phyloP scores from a whole-genome alignment of 2,888 invertebrate species.

The Acrobasis consociella region DNA sequence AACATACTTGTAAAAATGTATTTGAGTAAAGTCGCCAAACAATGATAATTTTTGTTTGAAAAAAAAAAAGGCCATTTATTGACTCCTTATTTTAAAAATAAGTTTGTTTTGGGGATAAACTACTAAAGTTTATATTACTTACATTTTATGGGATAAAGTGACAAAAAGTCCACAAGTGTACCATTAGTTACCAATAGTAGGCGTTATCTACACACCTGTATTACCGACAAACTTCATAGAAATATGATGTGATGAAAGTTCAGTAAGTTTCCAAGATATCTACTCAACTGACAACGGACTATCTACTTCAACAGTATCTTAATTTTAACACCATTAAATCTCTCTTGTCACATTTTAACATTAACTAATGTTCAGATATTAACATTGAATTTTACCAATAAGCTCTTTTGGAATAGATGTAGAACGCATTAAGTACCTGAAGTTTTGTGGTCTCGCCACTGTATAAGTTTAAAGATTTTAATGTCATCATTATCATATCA shows the following conservation, averaged over 20 bases:
- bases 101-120: too few species aligned
- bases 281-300: conserved; percentile 17
- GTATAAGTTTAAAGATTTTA: background rate
- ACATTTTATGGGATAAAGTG: too few species aligned
- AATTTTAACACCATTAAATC: conserved; percentile 14
- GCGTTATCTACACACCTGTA: too few species aligned
- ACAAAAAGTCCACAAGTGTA: too few species aligned
- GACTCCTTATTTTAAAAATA: too few species aligned
- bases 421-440: background rate
- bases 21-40: too few species aligned
- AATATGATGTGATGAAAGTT: background rate
- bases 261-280: conserved; percentile 1
- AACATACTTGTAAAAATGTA: too few species aligned
- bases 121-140: too few species aligned
- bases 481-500: too few species aligned
- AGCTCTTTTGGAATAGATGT: conserved; percentile 16
- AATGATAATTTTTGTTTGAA: too few species aligned
- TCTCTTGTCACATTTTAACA: conserved; percentile 15
- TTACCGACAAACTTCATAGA: background rate
- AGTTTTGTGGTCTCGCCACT: background rate
- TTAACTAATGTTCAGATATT: conserved; percentile 11
- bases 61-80: too few species aligned
- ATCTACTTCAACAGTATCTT: conserved; percentile 20
- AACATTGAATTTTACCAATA: conserved; percentile 24
- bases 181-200: too few species aligned